phyloP scores from a whole-genome alignment of 1,140 invertebrate species.

The Drosophila azteca region DNA sequence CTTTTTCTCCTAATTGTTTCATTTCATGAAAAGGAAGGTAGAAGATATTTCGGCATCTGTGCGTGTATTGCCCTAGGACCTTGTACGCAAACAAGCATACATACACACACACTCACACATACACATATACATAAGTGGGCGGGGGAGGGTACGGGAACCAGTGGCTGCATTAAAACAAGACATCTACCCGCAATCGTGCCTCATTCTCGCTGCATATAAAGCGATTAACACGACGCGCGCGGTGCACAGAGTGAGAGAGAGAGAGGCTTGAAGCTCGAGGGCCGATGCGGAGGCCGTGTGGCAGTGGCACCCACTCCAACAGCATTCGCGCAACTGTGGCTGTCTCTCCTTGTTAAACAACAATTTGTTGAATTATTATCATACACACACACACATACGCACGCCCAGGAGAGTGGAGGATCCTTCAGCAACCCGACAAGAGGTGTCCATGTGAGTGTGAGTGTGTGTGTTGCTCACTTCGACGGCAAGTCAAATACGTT shows the following conservation, averaged over 20 bases:
- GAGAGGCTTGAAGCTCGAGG: conserved; percentile 24
- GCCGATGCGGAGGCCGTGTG: neutral
- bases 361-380: conserved; percentile 82
- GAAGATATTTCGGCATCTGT: conserved; percentile 79
- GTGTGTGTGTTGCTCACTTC: conserved; percentile 55
- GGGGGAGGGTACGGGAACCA: conserved; percentile 5
- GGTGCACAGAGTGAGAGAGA: conserved; percentile 30
- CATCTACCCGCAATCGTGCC: conserved; percentile 40
- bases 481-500: conserved; percentile 68
- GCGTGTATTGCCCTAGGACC: conserved; percentile 76
- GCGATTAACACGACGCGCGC: conserved; percentile 73
- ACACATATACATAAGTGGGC: too few species aligned
- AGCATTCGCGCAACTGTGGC: conserved; percentile 67
- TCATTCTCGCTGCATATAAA: conserved; percentile 70
- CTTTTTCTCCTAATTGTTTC: conserved; percentile 82
- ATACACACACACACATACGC: conserved; percentile 41
- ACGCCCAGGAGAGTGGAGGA: conserved; percentile 9
- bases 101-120: conserved; percentile 3
- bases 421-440: conserved; percentile 41
- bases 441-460: conserved; percentile 12
- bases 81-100: conserved; percentile 40
- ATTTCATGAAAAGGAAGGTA: conserved; percentile 81
- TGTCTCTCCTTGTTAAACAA: conserved; percentile 77
- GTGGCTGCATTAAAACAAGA: conserved; percentile 75
- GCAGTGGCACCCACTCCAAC: conserved; percentile 39